Base-by-base conservation (phyloP, 2,113 vertebrate genomes). In the Prionailurus viverrinus region DNA sequence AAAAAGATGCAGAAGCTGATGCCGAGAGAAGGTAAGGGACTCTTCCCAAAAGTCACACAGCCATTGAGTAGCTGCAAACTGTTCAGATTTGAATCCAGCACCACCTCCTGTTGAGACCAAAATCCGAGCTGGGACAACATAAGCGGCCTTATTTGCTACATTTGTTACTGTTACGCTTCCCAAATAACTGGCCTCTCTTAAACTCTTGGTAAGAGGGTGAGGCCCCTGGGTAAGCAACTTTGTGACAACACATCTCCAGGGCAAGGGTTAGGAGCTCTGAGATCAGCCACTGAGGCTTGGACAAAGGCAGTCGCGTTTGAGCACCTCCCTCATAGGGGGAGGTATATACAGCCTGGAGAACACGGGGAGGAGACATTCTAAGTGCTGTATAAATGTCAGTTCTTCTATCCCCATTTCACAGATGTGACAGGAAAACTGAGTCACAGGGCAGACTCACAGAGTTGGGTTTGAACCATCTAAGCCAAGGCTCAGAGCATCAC, bases 361-460 rank as follows among this genome's bases (percentile, higher is more conserved):
- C 27, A 0, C 27, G 45, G 18, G 31, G 21, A 5, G 45, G 21
- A 27, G 21, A 12, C 55, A 31, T 18, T 81, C n/a, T 7, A 21
- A 69, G 33, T 76, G 41, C 58, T 74, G 15, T 61, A 23, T 13
- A 61, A 48, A 36, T 63, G 36, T 25, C 69, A 84, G n/a, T 83
- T 58, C 13, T 31, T 79, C 31, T 51, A 55, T 41, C 29, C 68
- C 88, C 69, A 65, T 81, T 90, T 91, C 76, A 25, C 41, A 93
- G 88, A 88, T 55, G 41, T 23, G n/a, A 58, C 68, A 76, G 80
- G 63, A 94, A 89, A 91, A 89, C 65, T 83, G 89, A 87, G 74
- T 45, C 80, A 61, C n/a, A 12, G 86, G 65, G 66, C 89, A 92
- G 83, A 66, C 29, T 41, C 81, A 23, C 68, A 86, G 79, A 41